phyloP scores from a whole-genome alignment of 1,140 invertebrate species.

The Cecropterus lyciades region DNA sequence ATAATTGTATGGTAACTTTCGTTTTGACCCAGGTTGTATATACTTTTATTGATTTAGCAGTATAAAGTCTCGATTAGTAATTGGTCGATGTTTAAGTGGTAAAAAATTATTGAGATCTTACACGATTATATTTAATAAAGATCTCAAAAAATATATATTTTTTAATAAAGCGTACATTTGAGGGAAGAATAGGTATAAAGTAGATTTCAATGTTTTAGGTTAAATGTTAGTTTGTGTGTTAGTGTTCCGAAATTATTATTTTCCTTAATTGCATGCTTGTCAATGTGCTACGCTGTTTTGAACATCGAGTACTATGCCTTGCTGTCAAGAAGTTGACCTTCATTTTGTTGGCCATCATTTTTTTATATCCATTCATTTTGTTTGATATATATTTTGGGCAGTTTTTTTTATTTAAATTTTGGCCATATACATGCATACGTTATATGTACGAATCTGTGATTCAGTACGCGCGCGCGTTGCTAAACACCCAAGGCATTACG shows the following conservation, averaged over 20 bases:
- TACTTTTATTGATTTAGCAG: too few relatives aligned
- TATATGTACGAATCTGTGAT: conserved; percentile 64
- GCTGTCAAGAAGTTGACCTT: conserved; percentile 96
- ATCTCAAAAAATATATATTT: too few relatives aligned
- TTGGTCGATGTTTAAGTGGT: too few relatives aligned
- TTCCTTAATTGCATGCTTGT: conserved; percentile 77
- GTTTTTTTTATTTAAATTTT: conserved; percentile 76
- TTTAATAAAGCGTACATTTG: too few relatives aligned
- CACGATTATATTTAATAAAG: too few relatives aligned
- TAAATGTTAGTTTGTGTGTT: conserved; percentile 40
- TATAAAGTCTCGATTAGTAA: too few relatives aligned
- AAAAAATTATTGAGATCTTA: too few relatives aligned
- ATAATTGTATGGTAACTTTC: too few relatives aligned
- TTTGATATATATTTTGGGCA: conserved; percentile 81
- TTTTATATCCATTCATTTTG: conserved; percentile 85
- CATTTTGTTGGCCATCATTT: conserved; percentile 94
- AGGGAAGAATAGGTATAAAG: too few relatives aligned
- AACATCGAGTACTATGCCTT: conserved; percentile 84
- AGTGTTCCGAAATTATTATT: conserved; percentile 51
- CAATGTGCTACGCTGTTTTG: conserved; percentile 80
- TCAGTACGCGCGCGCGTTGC: conserved; percentile 73
- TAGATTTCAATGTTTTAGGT: background rate
- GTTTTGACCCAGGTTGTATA: too few relatives aligned
- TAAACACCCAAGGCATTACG: conserved; percentile 79
- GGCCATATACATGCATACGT: conserved; percentile 76